Evolutionary conservation across 2,797 vertebrate species (phyloP).

Genomic region (Odontamblyopus lacepedii): DNA sequence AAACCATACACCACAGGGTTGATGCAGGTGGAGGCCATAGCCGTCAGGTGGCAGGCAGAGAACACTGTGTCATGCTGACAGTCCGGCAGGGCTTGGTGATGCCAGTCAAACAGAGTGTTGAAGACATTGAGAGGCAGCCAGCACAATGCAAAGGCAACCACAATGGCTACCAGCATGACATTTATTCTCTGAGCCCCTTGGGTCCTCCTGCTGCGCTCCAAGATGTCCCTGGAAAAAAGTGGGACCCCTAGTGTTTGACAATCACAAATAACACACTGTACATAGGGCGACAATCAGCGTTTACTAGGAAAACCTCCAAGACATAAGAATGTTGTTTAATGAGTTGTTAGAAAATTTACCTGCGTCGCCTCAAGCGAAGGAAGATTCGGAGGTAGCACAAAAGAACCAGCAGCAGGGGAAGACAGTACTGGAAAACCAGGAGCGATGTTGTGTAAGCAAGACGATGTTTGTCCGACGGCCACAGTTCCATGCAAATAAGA

Average conservation of each 20-base stretch:
- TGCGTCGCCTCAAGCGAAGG: conserved; percentile 77
- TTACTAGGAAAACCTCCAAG: not conserved
- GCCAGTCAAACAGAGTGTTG: conserved; percentile 83
- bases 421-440: conserved; percentile 82
- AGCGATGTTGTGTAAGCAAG: conserved; percentile 81
- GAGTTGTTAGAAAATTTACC: conserved; percentile 33
- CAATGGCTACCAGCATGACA: conserved; percentile 77
- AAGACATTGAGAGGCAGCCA: conserved; percentile 84
- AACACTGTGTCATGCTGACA: conserved; percentile 83
- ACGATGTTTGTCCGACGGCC: conserved; percentile 78
- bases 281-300: not conserved
- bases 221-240: conserved; percentile 68
- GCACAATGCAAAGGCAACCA: conserved; percentile 79
- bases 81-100: conserved; percentile 76
- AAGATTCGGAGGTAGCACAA: conserved; percentile 83
- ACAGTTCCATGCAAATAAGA: conserved; percentile 79
- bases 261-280: conserved; percentile 17
- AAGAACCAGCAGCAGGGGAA: conserved; percentile 79
- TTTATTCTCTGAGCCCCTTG: conserved; percentile 76
- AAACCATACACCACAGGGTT: conserved; percentile 84
- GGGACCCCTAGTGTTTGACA: conserved; percentile 37
- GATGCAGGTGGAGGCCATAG: conserved; percentile 82
- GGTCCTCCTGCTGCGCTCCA: conserved; percentile 71
- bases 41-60: conserved; percentile 79
- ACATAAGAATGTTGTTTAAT: not conserved